Evolutionary conservation across 2,797 vertebrate genomes (phyloP).

Genomic region (Dicrostonyx torquatus): DNA sequence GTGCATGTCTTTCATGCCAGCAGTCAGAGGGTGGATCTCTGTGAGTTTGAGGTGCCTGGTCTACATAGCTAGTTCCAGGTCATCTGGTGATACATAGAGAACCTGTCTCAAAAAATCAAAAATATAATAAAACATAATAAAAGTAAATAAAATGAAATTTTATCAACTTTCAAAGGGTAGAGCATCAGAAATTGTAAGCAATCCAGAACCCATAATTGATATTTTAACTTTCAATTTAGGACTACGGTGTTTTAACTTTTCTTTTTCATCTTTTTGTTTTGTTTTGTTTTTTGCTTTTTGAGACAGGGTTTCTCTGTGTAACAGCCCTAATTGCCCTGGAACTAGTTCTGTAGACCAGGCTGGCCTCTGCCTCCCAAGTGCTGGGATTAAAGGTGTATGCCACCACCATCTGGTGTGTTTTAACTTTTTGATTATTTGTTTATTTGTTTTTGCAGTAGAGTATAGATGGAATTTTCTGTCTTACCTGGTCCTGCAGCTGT

Average conservation of each 20-base stretch:
- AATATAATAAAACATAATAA: neutral
- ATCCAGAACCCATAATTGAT: neutral
- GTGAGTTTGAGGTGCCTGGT: neutral
- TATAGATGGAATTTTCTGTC: too few species aligned
- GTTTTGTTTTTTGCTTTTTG: neutral
- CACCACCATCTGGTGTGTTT: neutral
- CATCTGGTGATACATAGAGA: neutral
- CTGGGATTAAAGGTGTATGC: too few species aligned
- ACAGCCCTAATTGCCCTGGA: too few species aligned
- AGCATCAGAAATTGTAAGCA: neutral
- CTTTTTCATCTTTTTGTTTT: neutral
- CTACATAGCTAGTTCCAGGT: neutral
- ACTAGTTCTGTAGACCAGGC: too few species aligned
- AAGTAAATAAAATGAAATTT: neutral
- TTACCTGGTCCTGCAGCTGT: too few species aligned
- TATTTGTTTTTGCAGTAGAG: slow-evolving; percentile 16
- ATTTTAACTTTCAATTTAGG: slow-evolving; percentile 29
- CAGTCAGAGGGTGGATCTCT: neutral
- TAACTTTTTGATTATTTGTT: neutral
- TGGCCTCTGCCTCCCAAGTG: too few species aligned
- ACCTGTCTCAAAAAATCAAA: neutral
- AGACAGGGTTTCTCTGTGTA: too few species aligned
- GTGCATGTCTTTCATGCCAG: neutral
- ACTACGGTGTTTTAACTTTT: slow-evolving; percentile 7
- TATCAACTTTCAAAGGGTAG: neutral